These are phyloP conservation scores for Hyles vespertilio DNA, from an alignment of 1,140 invertebrate genomes.

Conservation along the genomic window DNA sequence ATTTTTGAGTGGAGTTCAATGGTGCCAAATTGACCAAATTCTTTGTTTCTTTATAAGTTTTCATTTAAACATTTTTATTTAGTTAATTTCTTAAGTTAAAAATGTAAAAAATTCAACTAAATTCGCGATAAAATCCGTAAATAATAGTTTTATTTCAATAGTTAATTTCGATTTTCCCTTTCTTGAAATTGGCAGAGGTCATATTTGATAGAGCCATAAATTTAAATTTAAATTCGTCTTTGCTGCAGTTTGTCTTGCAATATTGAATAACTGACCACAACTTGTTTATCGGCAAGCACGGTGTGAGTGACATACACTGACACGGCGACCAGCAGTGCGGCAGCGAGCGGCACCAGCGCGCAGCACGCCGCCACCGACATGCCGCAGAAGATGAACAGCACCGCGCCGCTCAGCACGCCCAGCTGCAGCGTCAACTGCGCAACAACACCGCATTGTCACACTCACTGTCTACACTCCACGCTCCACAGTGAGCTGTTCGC, in stretches of 20 bases:
- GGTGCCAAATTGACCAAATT: too few species aligned
- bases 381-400: slow-evolving; percentile 54
- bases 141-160: too few species aligned
- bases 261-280: not conserved
- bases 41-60: too few species aligned
- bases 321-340: slow-evolving; percentile 14
- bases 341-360: slow-evolving; percentile 29
- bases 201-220: not conserved
- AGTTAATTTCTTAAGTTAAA: not conserved
- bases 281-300: slow-evolving; percentile 14
- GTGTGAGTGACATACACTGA: slow-evolving; percentile 24
- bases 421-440: slow-evolving; percentile 46
- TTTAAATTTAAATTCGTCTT: not conserved
- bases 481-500: not conserved
- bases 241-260: not conserved
- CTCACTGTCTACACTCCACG: too few species aligned
- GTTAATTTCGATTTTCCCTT: not conserved
- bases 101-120: too few species aligned
- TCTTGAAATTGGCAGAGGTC: not conserved
- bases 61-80: not conserved
- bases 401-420: slow-evolving; percentile 41
- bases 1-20: too few species aligned
- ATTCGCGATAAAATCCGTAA: too few species aligned
- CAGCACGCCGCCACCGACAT: slow-evolving; percentile 25
- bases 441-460: not conserved